Percentiles rank a stretch among this genome's conserved stretches.
These are phyloP conservation scores for Micrasema minimum DNA, from an alignment of 1,140 invertebrate species.

Conservation along the genomic window DNA sequence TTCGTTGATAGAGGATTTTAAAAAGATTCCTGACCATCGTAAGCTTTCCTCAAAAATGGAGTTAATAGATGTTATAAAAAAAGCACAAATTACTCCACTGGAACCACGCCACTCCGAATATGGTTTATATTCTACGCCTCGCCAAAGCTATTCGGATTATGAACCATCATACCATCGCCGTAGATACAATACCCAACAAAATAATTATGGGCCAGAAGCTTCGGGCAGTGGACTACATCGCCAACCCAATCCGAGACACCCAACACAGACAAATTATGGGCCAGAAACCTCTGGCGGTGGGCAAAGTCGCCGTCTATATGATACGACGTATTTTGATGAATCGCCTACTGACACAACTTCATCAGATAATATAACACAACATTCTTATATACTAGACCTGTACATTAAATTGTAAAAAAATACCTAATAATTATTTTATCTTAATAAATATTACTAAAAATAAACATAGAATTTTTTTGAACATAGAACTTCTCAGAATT, in stretches of 20 bases:
- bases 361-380: conserved; percentile 23
- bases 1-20: conserved; percentile 23
- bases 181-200: conserved; percentile 3
- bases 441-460: conserved; percentile 25
- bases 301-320: conserved; percentile 23
- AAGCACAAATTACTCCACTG: conserved; percentile 12
- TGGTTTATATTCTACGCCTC: conserved; percentile 14
- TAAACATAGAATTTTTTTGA: conserved; percentile 24
- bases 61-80: conserved; percentile 31
- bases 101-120: conserved; percentile 16
- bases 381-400: conserved; percentile 27
- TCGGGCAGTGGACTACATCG: conserved; percentile 2
- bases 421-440: background rate
- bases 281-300: conserved; percentile 16
- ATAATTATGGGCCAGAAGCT: conserved; percentile 6
- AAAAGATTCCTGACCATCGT: conserved; percentile 31
- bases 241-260: background rate
- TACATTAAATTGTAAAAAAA: background rate
- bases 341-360: conserved; percentile 12
- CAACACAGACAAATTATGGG: conserved; percentile 31
- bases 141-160: conserved; percentile 26
- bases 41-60: conserved; percentile 31
- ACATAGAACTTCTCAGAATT: no score
- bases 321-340: conserved; percentile 4
- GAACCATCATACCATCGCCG: conserved; percentile 13